Evolutionary conservation across 2,888 invertebrate genomes (phyloP).

Genomic region (Catocala fraxini): DNA sequence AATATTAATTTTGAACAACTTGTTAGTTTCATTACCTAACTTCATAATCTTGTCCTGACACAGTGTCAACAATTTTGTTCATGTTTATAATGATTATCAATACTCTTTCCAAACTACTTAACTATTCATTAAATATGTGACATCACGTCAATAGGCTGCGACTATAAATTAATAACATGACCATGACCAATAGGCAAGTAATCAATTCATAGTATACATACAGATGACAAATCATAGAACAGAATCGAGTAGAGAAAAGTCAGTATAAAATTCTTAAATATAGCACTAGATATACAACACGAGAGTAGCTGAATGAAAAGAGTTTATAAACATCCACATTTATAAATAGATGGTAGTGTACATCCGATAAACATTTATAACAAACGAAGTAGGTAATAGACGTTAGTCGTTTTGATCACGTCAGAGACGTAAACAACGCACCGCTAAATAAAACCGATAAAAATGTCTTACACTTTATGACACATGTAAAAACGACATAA

Average conservation of each 20-base stretch:
- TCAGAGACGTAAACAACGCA: constrained; percentile 20
- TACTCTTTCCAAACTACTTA: too few species aligned
- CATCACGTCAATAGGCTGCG: too few species aligned
- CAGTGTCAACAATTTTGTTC: too few species aligned
- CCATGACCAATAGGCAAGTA: too few species aligned
- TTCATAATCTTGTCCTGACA: background rate
- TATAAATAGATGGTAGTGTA: constrained; percentile 38
- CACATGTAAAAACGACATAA: background rate
- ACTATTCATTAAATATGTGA: too few species aligned
- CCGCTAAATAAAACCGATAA: constrained; percentile 5
- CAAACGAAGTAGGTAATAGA: constrained; percentile 27
- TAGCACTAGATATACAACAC: constrained; percentile 9
- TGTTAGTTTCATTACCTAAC: background rate
- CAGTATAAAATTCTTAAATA: too few species aligned
- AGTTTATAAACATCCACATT: constrained; percentile 43
- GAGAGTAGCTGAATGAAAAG: constrained; percentile 43
- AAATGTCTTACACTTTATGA: constrained; percentile 8
- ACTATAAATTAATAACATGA: too few species aligned
- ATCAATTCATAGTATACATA: too few species aligned
- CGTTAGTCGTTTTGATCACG: constrained; percentile 17
- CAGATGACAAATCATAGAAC: too few species aligned
- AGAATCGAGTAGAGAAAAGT: too few species aligned
- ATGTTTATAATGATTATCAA: too few species aligned
- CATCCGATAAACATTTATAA: constrained; percentile 38
- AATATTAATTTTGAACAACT: constrained; percentile 12